Evolutionary conservation across 2,797 vertebrate genomes (phyloP).

Genomic region (Monodelphis domestica): DNA sequence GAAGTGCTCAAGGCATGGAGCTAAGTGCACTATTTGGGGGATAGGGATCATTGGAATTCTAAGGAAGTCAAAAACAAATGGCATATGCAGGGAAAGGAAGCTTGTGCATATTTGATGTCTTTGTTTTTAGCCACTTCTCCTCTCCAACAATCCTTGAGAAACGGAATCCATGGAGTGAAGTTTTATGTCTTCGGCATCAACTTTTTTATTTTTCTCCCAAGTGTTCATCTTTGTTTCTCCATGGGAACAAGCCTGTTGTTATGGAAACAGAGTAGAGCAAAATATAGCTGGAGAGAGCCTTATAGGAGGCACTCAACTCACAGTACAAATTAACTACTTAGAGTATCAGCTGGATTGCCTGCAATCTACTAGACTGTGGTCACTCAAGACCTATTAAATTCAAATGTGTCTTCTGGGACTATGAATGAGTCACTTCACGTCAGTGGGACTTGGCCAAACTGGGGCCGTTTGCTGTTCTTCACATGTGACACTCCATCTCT

Average conservation of each 20-base stretch:
- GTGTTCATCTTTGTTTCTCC: constrained; percentile 76
- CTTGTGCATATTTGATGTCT: background rate
- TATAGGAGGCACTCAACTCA: constrained; percentile 72
- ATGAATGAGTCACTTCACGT: background rate
- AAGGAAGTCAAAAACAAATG: background rate
- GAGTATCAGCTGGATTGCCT: background rate
- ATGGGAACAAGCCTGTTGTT: constrained; percentile 81
- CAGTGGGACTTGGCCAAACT: background rate
- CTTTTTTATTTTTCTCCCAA: constrained; percentile 58
- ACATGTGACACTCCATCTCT: background rate
- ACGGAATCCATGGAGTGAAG: constrained; percentile 53
- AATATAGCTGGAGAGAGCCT: constrained; percentile 76
- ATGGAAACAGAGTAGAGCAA: constrained; percentile 80
- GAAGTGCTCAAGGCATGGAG: background rate
- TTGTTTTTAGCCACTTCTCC: constrained; percentile 43
- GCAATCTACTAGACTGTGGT: background rate
- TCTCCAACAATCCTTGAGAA: constrained; percentile 57
- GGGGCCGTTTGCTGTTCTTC: background rate
- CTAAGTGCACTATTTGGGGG: background rate
- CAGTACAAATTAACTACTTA: constrained; percentile 60
- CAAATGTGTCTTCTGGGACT: background rate
- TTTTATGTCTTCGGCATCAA: constrained; percentile 78
- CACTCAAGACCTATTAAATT: constrained; percentile 15
- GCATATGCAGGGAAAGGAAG: background rate
- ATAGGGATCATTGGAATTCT: background rate